These are phyloP conservation scores for Euzetes globulus DNA, from an alignment of 2,888 invertebrate genomes.

Conservation along the genomic window DNA sequence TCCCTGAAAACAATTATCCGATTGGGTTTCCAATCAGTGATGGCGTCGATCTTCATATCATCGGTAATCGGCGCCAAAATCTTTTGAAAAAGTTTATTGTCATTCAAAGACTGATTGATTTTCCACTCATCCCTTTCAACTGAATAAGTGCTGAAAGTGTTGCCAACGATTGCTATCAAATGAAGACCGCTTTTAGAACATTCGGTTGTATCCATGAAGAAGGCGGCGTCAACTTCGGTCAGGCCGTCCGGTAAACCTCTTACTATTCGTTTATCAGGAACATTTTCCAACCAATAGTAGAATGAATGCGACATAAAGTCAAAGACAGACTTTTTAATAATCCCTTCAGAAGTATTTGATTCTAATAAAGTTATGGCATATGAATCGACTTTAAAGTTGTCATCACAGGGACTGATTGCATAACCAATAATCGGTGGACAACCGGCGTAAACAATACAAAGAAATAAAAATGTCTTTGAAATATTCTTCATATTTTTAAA, in stretches of 20 bases:
- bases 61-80: background rate
- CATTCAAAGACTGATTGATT: background rate
- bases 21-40: background rate
- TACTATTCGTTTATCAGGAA: background rate
- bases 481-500: no score
- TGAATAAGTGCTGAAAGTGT: background rate
- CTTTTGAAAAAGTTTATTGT: background rate
- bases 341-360: background rate
- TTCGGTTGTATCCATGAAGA: background rate
- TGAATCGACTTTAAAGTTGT: background rate
- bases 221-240: background rate
- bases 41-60: background rate
- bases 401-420: background rate
- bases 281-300: background rate
- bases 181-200: background rate
- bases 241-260: background rate
- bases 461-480: no score
- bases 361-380: background rate
- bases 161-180: background rate
- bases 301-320: background rate
- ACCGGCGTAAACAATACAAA: no score
- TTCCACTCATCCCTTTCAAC: background rate
- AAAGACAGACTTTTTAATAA: background rate
- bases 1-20: background rate
- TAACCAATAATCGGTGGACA: no score